phyloP scores from a whole-genome alignment of 2,888 invertebrate species.

The Chrysina gloriosa region DNA sequence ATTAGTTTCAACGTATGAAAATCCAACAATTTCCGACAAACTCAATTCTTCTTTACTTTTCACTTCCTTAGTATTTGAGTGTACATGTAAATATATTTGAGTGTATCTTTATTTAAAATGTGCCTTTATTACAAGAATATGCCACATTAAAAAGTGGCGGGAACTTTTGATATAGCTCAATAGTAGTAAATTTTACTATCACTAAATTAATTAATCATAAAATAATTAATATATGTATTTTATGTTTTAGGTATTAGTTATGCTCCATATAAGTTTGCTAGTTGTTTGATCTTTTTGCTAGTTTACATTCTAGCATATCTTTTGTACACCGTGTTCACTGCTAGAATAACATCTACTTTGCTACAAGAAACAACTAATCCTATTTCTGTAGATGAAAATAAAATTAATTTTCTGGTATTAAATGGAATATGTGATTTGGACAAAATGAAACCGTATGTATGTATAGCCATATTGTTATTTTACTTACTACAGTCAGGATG shows the following conservation, averaged over 20 bases:
- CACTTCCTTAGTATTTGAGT: too few species aligned
- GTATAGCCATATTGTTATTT: constrained; percentile 5
- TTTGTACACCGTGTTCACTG: constrained; percentile 59
- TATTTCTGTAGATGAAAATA: constrained; percentile 40
- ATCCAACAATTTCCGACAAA: too few species aligned
- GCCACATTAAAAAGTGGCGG: too few species aligned
- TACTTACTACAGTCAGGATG: not conserved
- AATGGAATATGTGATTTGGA: constrained; percentile 41
- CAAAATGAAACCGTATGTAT: constrained; percentile 3
- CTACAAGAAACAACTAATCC: constrained; percentile 52
- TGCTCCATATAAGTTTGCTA: constrained; percentile 56
- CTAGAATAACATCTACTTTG: constrained; percentile 59
- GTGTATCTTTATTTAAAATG: too few species aligned
- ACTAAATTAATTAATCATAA: constrained; percentile 11
- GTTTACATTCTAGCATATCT: constrained; percentile 58
- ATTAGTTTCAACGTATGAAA: too few species aligned
- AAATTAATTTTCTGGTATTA: constrained; percentile 38
- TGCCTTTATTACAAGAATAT: too few species aligned
- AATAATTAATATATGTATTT: constrained; percentile 21
- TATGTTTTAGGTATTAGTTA: constrained; percentile 54
- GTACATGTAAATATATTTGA: too few species aligned
- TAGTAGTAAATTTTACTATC: too few species aligned
- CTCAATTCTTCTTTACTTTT: too few species aligned
- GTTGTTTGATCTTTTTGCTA: constrained; percentile 55
- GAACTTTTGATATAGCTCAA: too few species aligned